Evolutionary conservation across 2,797 vertebrate species (phyloP), one percentile per base, ranked within the genome.

Genomic region (Neosilurus hyrtlii): DNA sequence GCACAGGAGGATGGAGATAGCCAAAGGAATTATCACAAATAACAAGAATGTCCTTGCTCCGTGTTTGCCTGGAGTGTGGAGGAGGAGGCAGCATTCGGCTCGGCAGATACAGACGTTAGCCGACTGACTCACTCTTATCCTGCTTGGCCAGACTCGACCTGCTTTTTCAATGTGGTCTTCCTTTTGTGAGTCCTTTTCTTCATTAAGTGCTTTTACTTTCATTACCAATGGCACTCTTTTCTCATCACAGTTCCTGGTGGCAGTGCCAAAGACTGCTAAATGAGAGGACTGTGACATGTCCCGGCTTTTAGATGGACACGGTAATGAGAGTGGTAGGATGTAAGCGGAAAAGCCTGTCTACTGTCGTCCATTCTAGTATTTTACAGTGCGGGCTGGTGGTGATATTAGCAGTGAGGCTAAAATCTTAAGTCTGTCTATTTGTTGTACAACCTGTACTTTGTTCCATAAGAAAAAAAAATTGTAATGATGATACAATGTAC

Each of bases 21-120:
- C 24, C 67, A 84, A 75, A 89, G 86, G 87, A 92, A 89, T 89
- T 86, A 91, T 92, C 91, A 86, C 87, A 92, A 92, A 92, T 89
- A 92, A 93, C 89, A 90, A 90, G 82, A 88, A 89, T 78, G 89
- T 87, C 90, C 91, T 93, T 93, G 91, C 92, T 93, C 89, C 85
- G 84, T 81, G 86, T 86, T 87, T 90, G 90, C 88, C 89, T 89
- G 85, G 84, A 81, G 59, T 73, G 74, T 66, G 67, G 43, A 85
- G 67, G 43, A 85, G 67, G 61, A 79, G 79, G 80, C 74, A 52
- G 52, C 66, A 24, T 86, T 85, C 83, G 54, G 37, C 80, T 82
- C 8, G 77, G 86, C 89, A 78, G 89, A 86, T 89, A 89, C 70
- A 82, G 86, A 86, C 88, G 62, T 90, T 86, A 90, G 85, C 78